These are phyloP conservation scores for Luffia ferchaultella DNA, from an alignment of 2,888 invertebrate species.

Conservation along the genomic window DNA sequence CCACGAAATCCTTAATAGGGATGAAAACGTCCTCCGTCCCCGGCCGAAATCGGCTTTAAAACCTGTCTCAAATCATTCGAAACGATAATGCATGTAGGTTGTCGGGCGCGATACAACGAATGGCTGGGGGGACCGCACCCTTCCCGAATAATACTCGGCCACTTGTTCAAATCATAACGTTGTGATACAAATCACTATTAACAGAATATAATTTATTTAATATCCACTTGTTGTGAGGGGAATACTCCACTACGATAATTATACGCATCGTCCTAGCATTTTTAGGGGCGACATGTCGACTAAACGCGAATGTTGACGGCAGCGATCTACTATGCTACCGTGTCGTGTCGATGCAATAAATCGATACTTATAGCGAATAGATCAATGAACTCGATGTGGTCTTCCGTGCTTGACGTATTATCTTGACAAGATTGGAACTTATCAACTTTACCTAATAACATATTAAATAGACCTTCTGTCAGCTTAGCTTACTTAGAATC, in stretches of 20 bases:
- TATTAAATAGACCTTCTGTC: too few relatives aligned
- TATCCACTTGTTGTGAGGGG: conserved; percentile 38
- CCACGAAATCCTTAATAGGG: too few relatives aligned
- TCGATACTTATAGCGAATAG: too few relatives aligned
- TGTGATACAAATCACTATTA: conserved; percentile 59
- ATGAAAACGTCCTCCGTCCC: too few relatives aligned
- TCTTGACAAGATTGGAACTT: too few relatives aligned
- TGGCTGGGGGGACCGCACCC: conserved; percentile 15
- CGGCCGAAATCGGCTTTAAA: neutral
- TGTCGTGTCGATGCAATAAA: too few relatives aligned
- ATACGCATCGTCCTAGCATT: neutral
- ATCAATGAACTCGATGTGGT: too few relatives aligned
- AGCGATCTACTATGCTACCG: too few relatives aligned
- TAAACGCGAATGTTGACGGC: neutral
- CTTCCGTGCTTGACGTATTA: too few relatives aligned
- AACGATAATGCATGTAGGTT: neutral
- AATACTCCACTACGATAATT: neutral
- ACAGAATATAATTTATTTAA: conserved; percentile 57
- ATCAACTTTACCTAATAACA: too few relatives aligned
- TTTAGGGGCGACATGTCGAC: neutral
- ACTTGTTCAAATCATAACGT: conserved; percentile 60
- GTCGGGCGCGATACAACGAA: neutral
- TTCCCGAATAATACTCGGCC: conserved; percentile 39
- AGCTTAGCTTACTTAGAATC: too few relatives aligned
- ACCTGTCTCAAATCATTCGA: neutral